Evolutionary conservation across 1,140 invertebrate species (phyloP).

Genomic region (Thaumetopoea pityocampa): DNA sequence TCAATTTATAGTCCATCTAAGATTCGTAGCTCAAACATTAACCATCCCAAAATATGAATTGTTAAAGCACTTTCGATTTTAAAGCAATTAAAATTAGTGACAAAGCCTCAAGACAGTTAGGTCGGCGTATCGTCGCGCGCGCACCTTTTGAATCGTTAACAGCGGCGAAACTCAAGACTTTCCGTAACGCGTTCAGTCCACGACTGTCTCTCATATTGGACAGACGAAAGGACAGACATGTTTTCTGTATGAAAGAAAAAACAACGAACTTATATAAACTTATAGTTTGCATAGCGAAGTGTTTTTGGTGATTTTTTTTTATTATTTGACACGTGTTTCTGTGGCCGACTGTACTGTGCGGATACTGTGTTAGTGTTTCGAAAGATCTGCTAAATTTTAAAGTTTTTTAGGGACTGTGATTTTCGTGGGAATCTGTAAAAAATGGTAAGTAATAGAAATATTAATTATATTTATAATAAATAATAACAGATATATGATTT

Average conservation of each 20-base stretch:
- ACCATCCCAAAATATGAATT: conserved; percentile 15
- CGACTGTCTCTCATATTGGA: conserved; percentile 51
- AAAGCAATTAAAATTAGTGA: conserved; percentile 54
- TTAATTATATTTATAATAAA: background rate
- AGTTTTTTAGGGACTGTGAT: conserved; percentile 25
- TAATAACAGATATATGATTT: conserved; percentile 8
- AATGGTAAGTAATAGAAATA: conserved; percentile 40
- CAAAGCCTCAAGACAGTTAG: conserved; percentile 66
- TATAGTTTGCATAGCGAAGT: conserved; percentile 27
- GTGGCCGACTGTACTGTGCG: conserved; percentile 45
- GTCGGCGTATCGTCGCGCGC: conserved; percentile 38
- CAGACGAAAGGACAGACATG: conserved; percentile 60
- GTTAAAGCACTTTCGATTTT: conserved; percentile 62
- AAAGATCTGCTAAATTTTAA: conserved; percentile 17
- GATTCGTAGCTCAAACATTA: too few relatives aligned
- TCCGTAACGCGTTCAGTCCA: conserved; percentile 53
- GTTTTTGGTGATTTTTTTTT: conserved; percentile 30
- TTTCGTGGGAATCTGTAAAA: conserved; percentile 28
- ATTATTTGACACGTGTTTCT: conserved; percentile 22
- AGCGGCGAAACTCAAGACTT: conserved; percentile 46
- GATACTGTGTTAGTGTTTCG: conserved; percentile 42
- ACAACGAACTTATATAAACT: conserved; percentile 29
- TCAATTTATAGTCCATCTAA: too few relatives aligned
- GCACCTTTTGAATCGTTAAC: conserved; percentile 50
- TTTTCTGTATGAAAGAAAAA: too few relatives aligned